Conservation (phyloP, 2,113 vertebrate species). For the Lophura nycthemera region DNA sequence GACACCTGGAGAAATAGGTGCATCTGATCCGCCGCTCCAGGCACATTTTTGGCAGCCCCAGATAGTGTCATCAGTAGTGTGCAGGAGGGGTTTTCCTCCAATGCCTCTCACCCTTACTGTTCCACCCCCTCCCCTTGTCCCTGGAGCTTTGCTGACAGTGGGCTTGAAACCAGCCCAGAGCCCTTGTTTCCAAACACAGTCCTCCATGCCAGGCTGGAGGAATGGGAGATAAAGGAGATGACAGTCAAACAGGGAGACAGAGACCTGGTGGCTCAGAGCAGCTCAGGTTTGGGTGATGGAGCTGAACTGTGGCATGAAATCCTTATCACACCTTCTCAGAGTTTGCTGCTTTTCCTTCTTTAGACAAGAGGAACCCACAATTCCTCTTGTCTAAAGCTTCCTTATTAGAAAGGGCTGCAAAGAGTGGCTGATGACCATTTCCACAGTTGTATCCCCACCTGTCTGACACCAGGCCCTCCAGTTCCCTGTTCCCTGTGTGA, state of each 20-base stretch:
- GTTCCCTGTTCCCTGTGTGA: accelerated
- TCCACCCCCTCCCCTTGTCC: neutral
- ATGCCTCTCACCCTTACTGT: neutral
- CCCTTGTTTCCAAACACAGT: neutral
- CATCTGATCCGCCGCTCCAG: neutral
- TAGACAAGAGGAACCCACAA: neutral
- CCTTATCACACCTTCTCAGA: neutral
- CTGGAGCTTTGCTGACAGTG: neutral
- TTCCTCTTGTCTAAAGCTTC: neutral
- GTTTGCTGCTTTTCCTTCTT: neutral
- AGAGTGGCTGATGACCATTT: neutral
- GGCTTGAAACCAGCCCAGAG: neutral
- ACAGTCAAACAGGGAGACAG: neutral
- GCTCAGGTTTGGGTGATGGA: neutral
- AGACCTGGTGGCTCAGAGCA: neutral
- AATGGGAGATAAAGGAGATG: neutral
- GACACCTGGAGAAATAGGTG: slow-evolving; percentile 9
- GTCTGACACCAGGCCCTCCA: neutral
- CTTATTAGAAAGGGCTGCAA: neutral
- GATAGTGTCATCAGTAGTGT: neutral
- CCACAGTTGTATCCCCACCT: neutral
- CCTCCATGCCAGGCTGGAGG: neutral
- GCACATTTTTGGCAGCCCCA: slow-evolving; percentile 6
- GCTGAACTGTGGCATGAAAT: neutral
- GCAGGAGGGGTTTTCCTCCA: neutral